Base-by-base conservation (phyloP, 1,140 invertebrate species). In the Trissolcus basalis region DNA sequence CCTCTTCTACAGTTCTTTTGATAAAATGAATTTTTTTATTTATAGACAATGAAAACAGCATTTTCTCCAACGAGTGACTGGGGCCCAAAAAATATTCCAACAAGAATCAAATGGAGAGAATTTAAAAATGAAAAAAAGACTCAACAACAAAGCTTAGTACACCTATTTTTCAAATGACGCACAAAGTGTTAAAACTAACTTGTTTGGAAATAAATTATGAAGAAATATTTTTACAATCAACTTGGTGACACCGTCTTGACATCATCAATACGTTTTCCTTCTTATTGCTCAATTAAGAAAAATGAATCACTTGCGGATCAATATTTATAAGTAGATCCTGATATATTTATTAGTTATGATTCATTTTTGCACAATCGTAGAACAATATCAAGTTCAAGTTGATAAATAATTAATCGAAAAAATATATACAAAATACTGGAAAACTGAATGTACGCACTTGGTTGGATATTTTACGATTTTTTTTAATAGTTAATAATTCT, bases 51-150 rank as follows among this genome's bases (percentile, higher is more conserved):
- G 6, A 83, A 82, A 69, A 27, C 11, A 11, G 64, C 82, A 10
- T 85, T 86, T 54, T 53, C 41, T 0, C 83, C 85, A 0, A 45
- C 56, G 3, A 61, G 39, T 5, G 70, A 81, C 4, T 86, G 85
- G 85, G 85, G 85, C 12, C 85, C 85, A 0, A 79, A 54, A n/a
- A 71, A 83, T 43, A 54, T 68, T 8, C 49, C 80, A 11, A 70
- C 51, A 7, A 72, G 77, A 19, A 19, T 12, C 0, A 55, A 85
- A 55, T 86, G 82, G 82, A 67, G 76, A 13, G 65, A 82, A 36
- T 86, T 83, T 32, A 27, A 77, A 2, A 5, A 32, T 0, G 58
- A 76, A 10, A 83, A 81, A 53, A 82, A 80, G 10, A 77, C 70
- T 0, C 49, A 59, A 47, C 9, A 39, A 27, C 56, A 54, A 49